These are phyloP conservation scores for Aulostomus chinensis DNA, from an alignment of 2,797 vertebrate genomes.

Conservation along the genomic window DNA sequence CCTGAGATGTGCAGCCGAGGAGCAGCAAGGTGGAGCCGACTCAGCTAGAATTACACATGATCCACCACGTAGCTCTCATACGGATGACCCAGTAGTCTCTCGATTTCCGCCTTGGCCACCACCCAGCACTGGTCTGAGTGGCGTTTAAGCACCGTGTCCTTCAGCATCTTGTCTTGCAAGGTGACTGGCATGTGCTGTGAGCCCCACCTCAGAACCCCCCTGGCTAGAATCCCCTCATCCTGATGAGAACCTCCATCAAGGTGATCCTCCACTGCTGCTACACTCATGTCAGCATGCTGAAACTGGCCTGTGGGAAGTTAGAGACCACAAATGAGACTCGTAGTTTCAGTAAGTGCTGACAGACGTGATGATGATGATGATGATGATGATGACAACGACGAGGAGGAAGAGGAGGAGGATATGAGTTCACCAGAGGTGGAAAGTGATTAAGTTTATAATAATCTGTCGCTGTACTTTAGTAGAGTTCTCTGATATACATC, in stretches of 20 bases:
- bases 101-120: slow-evolving; percentile 77
- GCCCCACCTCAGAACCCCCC: slow-evolving; percentile 71
- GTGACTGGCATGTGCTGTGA: slow-evolving; percentile 63
- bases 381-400: no score
- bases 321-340: not conserved
- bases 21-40: slow-evolving; percentile 28
- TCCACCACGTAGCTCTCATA: slow-evolving; percentile 83
- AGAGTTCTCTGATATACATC: no score
- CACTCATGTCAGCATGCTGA: slow-evolving; percentile 75
- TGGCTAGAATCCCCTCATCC: slow-evolving; percentile 34
- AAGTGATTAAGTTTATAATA: no score
- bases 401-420: no score
- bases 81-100: slow-evolving; percentile 77
- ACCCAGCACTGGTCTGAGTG: slow-evolving; percentile 82
- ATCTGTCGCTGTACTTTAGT: no score
- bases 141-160: slow-evolving; percentile 72
- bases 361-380: no score
- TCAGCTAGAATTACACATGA: slow-evolving; percentile 39
- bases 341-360: not conserved
- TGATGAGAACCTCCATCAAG: slow-evolving; percentile 11
- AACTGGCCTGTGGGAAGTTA: slow-evolving; percentile 77
- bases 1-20: slow-evolving; percentile 23
- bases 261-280: slow-evolving; percentile 45
- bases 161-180: slow-evolving; percentile 81
- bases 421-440: no score